Conservation (phyloP, 1,140 invertebrate genomes). For the Xylocopa sonorina region DNA sequence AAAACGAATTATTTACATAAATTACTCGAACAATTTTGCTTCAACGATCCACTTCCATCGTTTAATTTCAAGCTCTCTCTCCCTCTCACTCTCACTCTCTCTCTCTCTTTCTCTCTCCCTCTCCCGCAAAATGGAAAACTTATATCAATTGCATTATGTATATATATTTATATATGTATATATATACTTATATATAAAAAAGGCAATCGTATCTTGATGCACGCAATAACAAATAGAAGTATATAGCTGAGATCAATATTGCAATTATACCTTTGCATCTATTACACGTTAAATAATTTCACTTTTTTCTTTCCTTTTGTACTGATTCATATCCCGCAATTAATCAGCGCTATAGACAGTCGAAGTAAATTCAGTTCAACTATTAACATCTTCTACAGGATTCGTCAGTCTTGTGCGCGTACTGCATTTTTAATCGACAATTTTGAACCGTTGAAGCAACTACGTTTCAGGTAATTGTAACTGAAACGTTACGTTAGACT, state of each 20-base stretch:
- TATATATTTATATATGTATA: constrained; percentile 35
- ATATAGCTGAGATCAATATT: constrained; percentile 52
- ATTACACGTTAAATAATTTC: constrained; percentile 21
- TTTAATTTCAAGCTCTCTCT: neutral
- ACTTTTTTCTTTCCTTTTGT: neutral
- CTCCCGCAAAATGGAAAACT: constrained; percentile 26
- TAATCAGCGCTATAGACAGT: constrained; percentile 33
- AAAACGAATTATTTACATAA: constrained; percentile 66
- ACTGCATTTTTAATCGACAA: constrained; percentile 24
- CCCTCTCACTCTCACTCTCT: neutral
- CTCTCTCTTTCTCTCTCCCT: neutral
- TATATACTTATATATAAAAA: constrained; percentile 43
- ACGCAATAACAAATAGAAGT: constrained; percentile 52
- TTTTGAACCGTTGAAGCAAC: constrained; percentile 49
- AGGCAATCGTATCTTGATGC: constrained; percentile 40
- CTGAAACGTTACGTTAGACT: constrained; percentile 34
- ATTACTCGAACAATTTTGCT: constrained; percentile 40
- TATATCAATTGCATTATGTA: constrained; percentile 39
- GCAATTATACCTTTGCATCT: constrained; percentile 37
- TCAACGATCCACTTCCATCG: constrained; percentile 42
- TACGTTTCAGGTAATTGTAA: constrained; percentile 41
- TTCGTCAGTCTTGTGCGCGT: constrained; percentile 52
- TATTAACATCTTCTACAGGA: constrained; percentile 38
- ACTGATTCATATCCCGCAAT: constrained; percentile 33
- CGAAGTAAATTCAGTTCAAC: constrained; percentile 17